Percentiles rank a stretch among this genome's conserved stretches.
These are phyloP conservation scores for Morinoia aosen DNA, from an alignment of 2,888 invertebrate species.

Conservation along the genomic window DNA sequence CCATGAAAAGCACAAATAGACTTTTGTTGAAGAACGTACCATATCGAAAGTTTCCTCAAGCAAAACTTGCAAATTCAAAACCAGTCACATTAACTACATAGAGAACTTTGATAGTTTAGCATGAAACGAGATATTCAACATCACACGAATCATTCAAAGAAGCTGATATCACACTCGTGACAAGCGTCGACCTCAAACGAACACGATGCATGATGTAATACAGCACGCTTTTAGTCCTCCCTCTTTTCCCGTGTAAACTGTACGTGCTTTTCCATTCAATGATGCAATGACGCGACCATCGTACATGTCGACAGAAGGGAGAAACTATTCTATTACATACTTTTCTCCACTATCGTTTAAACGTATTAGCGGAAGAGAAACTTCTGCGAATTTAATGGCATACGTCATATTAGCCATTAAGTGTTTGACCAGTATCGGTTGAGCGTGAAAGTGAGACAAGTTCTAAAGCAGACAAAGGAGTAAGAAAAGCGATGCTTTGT, in stretches of 20 bases:
- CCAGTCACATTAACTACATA: not conserved
- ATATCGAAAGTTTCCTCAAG: not conserved
- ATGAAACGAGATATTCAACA: not conserved
- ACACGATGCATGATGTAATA: not conserved
- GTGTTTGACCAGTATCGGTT: not conserved
- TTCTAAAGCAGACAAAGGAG: not conserved
- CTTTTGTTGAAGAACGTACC: not conserved
- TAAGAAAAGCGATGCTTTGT: not conserved
- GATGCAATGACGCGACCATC: not conserved
- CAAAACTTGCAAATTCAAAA: not conserved
- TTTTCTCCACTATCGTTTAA: not conserved
- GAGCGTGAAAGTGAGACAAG: conserved; percentile 1
- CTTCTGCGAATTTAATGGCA: not conserved
- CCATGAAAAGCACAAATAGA: not conserved
- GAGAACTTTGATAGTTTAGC: too few species aligned
- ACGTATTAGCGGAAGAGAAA: not conserved
- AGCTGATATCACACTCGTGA: not conserved
- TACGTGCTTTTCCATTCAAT: not conserved
- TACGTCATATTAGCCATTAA: not conserved
- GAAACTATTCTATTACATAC: not conserved
- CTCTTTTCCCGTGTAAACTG: not conserved
- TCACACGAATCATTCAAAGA: not conserved
- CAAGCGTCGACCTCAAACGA: not conserved
- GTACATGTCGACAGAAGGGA: not conserved
- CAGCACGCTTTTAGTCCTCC: not conserved